Evolutionary conservation across 2,797 vertebrate genomes (phyloP), one percentile per base, ranked within the genome.

Genomic region (Zalophus californianus): DNA sequence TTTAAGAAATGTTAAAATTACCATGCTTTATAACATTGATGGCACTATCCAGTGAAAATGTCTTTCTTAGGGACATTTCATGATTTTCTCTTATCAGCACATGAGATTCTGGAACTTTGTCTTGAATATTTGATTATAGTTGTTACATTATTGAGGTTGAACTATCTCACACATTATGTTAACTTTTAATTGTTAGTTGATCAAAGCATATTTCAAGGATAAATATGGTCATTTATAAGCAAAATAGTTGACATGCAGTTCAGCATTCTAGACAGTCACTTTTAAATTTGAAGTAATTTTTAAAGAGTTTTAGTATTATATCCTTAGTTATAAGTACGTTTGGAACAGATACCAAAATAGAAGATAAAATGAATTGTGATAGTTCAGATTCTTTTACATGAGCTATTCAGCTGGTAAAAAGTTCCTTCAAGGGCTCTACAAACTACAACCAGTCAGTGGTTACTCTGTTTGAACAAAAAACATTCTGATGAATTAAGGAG

Each of bases 271-370:
- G 8, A 85, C 7, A 78, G 25, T 83, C 56, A 58, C 48, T 96
- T 94, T 94, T 87, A 97, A 91, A 78, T 87, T 80, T 96, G 56
- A 93, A 75, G 8, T 75, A 32, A 68, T 94, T 95, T 48, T 97
- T 66, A 58, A 64, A 52, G 89, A 91, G 15, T 92, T 88, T 14
- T 95, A 23, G 2, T 94, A 3, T 85, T 83, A 44, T 85, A 85
- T 91, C 70, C 77, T 62, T 68, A 86, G 35, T 87, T 94, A 75
- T 77, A 83, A 84, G 35, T 91, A 8, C 90, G 4, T 78, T 95
- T 88, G n/a, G 80, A 75, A 38, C n/a, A 88, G 38, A 80, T 94
- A 77, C 15, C 32, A 86, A 90, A 92, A 86, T 83, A 93, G 93
- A 90, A 15, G 54, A 54, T 78, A 75, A 84, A 85, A 84, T 87